phyloP scores from a whole-genome alignment of 2,797 vertebrate genomes.

The Alosa sapidissima region DNA sequence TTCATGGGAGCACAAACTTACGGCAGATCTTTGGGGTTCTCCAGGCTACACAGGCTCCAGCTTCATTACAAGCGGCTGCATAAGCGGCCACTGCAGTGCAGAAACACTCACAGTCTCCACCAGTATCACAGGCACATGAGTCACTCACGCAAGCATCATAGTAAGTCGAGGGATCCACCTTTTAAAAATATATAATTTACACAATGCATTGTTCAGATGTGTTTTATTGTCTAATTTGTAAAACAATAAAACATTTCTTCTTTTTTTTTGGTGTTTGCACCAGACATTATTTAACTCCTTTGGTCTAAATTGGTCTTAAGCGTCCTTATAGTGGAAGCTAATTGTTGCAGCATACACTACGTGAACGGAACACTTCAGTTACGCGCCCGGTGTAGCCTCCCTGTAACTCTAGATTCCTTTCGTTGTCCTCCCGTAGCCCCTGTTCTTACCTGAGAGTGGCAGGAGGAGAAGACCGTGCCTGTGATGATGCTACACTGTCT shows the following conservation, averaged over 20 bases:
- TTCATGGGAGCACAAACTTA: conserved; percentile 67
- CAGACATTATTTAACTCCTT: background rate
- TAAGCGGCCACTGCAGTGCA: conserved; percentile 92
- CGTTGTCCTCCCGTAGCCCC: background rate
- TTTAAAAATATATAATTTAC: conserved; percentile 36
- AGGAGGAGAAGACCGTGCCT: conserved; percentile 74
- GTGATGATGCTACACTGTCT: conserved; percentile 85
- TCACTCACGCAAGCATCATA: conserved; percentile 89
- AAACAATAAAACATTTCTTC: too few relatives aligned
- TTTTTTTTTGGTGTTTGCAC: background rate
- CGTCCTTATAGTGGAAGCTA: too few relatives aligned
- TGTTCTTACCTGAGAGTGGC: conserved; percentile 78
- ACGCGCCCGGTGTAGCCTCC: too few relatives aligned
- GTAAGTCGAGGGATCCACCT: conserved; percentile 86
- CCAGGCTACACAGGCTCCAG: conserved; percentile 83
- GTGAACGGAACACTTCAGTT: too few relatives aligned
- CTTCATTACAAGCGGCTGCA: conserved; percentile 83
- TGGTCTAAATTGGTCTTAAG: background rate
- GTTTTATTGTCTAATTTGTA: background rate
- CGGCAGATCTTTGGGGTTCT: conserved; percentile 88
- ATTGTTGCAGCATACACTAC: too few relatives aligned
- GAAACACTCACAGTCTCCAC: conserved; percentile 89
- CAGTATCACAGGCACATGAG: conserved; percentile 85
- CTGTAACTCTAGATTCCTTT: background rate
- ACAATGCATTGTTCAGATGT: background rate